Evolutionary conservation across 1,140 invertebrate genomes (phyloP).

Genomic region (roundworm (Caenorhabditis elegans)): DNA sequence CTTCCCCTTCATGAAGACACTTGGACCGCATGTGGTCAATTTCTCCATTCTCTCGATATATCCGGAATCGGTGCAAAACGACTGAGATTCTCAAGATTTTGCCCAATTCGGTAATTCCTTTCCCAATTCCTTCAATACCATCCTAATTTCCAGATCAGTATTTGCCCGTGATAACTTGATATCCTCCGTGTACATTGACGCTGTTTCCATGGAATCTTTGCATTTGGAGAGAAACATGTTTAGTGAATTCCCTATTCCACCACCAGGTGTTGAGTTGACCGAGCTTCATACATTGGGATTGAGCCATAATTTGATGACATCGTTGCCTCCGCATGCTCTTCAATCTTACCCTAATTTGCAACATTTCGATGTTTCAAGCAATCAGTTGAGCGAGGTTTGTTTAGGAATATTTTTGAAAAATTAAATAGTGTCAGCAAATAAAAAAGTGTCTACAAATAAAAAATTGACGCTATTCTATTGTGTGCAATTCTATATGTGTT

Average conservation of each 20-base stretch:
- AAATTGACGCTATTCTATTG: no score
- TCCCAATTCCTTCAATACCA: not conserved
- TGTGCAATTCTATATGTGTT: no score
- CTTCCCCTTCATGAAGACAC: constrained; percentile 24
- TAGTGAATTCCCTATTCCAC: constrained; percentile 39
- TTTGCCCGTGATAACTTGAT: not conserved
- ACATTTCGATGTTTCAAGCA: constrained; percentile 46
- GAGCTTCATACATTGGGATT: constrained; percentile 41
- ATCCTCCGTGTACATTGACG: not conserved
- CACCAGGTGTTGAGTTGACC: constrained; percentile 37
- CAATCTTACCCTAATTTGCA: constrained; percentile 36
- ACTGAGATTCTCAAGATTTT: constrained; percentile 29
- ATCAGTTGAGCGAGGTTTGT: constrained; percentile 37
- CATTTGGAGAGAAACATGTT: constrained; percentile 42
- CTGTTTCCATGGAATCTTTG: constrained; percentile 12
- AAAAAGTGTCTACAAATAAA: no score
- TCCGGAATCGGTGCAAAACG: constrained; percentile 31
- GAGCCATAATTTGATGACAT: constrained; percentile 35
- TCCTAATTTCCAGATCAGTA: not conserved
- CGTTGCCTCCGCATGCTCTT: constrained; percentile 40
- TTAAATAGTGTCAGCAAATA: no score
- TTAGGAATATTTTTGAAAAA: no score
- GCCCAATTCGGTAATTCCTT: constrained; percentile 1
- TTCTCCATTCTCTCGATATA: constrained; percentile 42
- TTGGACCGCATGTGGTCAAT: constrained; percentile 38